Base-by-base conservation (phyloP, 37 sponge, comb jelly and placozoan species). In the Spongilla lacustris region DNA sequence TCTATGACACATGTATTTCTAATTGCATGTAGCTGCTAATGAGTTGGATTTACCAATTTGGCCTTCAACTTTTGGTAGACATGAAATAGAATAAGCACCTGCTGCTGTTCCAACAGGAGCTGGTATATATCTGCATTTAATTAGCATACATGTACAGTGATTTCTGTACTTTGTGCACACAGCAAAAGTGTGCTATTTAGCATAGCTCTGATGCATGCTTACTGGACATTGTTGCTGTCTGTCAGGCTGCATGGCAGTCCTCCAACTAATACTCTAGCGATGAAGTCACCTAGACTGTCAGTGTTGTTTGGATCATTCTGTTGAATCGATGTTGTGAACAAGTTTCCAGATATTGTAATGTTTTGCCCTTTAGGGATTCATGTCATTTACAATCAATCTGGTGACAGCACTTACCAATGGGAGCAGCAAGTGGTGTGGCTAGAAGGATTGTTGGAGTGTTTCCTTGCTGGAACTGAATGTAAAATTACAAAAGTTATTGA, bases 211-310 rank as follows among this genome's bases (percentile, higher is more conserved):
- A n/a, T n/a, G n/a, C n/a, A n/a, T n/a, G 17, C 73, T 25, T 32
- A 72, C 73, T 72, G 29, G 19, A 13, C 19, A 5, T 11, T 66
- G 2, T 37, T 36, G 32, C 35, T 71, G 68, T 35, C 35, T 41
- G 68, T 66, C 19, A 68, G 73, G 68, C 74, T 73, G 31, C 90
- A 89, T 17, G 10, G 5, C 79, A 22, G 35, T 19, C 90, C 90
- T 38, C 80, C 85, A 31, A 84, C 79, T 2, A 83, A 66, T 0
- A 84, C 71, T 2, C 90, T 48, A 22, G 77, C 72, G 72, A 84
- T 69, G 49, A n/a, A 46, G 58, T 89, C 85, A 36, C 17, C 23
- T 12, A 27, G 27, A 79, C 67, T 28, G 49, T 25, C 75, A 13
- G 29, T 75, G 14, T 73, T 34, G 31, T 78, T 77, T n/a, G 29